Conservation (phyloP, 2,888 invertebrate genomes). For the Patella pellucida region DNA sequence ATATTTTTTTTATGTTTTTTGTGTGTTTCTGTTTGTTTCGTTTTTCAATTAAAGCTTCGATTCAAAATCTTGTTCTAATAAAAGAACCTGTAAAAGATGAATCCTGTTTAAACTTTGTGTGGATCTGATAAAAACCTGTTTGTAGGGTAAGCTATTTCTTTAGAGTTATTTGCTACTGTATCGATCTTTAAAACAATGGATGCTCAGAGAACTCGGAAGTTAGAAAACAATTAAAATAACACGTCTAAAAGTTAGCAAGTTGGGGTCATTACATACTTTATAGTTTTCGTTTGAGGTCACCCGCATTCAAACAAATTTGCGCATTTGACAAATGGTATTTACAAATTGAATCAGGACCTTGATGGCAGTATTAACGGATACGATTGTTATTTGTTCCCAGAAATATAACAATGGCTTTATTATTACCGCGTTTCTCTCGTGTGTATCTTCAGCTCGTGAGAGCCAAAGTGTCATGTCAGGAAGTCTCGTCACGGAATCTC, state of each 20-base stretch:
- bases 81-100: no score
- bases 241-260: slow-evolving; percentile 9
- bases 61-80: no score
- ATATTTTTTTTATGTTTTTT: no score
- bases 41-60: no score
- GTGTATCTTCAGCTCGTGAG: slow-evolving; percentile 6
- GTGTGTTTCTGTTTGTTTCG: no score
- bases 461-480: slow-evolving; percentile 8
- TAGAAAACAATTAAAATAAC: slow-evolving; percentile 6
- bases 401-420: neutral
- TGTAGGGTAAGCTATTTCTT: no score
- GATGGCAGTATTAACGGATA: slow-evolving; percentile 10
- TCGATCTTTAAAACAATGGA: neutral
- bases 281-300: neutral
- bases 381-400: neutral
- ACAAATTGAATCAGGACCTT: slow-evolving; percentile 1
- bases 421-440: neutral
- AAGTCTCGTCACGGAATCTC: neutral
- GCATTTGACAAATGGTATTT: neutral
- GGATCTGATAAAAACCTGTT: no score
- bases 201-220: neutral
- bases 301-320: slow-evolving; percentile 1
- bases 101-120: no score
- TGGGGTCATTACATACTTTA: slow-evolving; percentile 7
- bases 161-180: no score